phyloP scores from a whole-genome alignment of 1,140 invertebrate species.

The Solenopsis fugax region DNA sequence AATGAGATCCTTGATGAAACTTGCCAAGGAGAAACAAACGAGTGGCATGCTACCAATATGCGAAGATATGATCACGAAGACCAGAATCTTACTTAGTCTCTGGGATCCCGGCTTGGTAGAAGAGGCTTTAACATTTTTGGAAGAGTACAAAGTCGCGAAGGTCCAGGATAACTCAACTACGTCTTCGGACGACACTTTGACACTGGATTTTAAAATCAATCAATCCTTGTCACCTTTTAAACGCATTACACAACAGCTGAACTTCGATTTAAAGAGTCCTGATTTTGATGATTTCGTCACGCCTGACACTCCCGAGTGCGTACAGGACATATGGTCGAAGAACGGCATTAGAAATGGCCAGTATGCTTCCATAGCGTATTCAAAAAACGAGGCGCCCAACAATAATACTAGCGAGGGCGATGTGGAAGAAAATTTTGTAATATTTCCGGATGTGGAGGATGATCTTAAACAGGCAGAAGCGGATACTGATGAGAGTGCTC shows the following conservation, averaged over 20 bases:
- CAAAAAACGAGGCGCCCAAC: conserved; percentile 67
- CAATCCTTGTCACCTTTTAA: conserved; percentile 91
- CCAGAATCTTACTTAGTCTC: conserved; percentile 91
- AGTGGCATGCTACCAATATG: conserved; percentile 92
- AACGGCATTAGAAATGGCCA: conserved; percentile 79
- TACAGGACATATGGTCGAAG: conserved; percentile 88
- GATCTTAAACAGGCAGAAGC: conserved; percentile 75
- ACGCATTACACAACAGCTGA: conserved; percentile 92
- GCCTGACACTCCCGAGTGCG: conserved; percentile 89
- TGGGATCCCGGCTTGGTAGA: conserved; percentile 95
- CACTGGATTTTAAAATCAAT: conserved; percentile 80
- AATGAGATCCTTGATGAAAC: conserved; percentile 91
- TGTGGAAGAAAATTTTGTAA: conserved; percentile 83
- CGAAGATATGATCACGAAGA: conserved; percentile 93
- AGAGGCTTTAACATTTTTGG: conserved; percentile 93
- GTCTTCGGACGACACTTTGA: conserved; percentile 79
- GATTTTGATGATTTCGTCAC: conserved; percentile 91
- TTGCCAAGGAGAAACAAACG: conserved; percentile 91
- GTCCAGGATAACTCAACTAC: conserved; percentile 76
- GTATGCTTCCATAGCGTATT: conserved; percentile 65
- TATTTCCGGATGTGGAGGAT: conserved; percentile 85
- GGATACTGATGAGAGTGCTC: not conserved
- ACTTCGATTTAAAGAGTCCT: conserved; percentile 90
- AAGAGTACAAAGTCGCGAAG: conserved; percentile 90
- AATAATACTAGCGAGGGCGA: conserved; percentile 19